phyloP scores from a whole-genome alignment of 2,888 invertebrate genomes.

The Ganaspis brasiliensis region DNA sequence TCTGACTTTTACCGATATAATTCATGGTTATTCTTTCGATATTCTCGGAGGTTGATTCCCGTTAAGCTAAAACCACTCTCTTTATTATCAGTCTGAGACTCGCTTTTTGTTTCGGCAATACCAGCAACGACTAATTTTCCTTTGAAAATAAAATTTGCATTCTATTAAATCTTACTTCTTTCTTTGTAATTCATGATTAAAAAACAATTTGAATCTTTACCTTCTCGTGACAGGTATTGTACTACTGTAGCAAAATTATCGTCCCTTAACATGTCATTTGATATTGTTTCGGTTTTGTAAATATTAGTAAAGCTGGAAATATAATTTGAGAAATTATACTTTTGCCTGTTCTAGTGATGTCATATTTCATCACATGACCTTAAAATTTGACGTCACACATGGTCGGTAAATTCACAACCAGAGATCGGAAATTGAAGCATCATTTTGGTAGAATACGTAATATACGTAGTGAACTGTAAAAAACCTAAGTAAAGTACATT shows the following conservation, averaged over 20 bases:
- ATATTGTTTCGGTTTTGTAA: conserved; percentile 68
- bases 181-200: conserved; percentile 30
- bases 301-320: conserved; percentile 73
- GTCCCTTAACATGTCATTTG: conserved; percentile 71
- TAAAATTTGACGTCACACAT: too few relatives aligned
- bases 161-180: conserved; percentile 48
- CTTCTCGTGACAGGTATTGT: conserved; percentile 75
- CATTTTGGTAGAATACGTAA: too few relatives aligned
- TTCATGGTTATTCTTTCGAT: conserved; percentile 81
- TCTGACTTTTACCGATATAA: conserved; percentile 81
- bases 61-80: conserved; percentile 81
- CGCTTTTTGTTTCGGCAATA: conserved; percentile 77
- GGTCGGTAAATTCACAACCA: too few relatives aligned
- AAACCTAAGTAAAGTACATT: too few relatives aligned
- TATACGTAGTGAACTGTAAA: too few relatives aligned
- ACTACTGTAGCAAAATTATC: conserved; percentile 74
- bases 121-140: conserved; percentile 75
- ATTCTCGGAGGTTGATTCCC: conserved; percentile 82
- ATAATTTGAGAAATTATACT: conserved; percentile 20
- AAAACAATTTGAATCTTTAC: conserved; percentile 59
- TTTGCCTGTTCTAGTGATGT: too few relatives aligned
- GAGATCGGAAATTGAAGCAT: too few relatives aligned
- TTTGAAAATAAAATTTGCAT: conserved; percentile 60
- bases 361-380: too few relatives aligned
- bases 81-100: conserved; percentile 75